phyloP scores from a whole-genome alignment of 1,140 invertebrate genomes.

The Anthonomus grandis region DNA sequence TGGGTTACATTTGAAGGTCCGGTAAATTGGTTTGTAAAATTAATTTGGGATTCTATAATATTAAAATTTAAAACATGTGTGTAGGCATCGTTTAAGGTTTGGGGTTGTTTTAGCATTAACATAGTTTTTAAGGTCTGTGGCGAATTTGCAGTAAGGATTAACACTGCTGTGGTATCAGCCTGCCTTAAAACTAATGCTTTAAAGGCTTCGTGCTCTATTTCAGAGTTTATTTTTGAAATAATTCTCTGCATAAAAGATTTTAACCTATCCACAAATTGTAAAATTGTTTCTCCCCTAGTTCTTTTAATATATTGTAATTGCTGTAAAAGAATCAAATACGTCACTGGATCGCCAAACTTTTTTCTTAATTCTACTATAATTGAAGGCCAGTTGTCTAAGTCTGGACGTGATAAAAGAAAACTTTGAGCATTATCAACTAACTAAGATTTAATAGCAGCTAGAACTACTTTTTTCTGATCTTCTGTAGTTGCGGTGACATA shows the following conservation, averaged over 20 bases:
- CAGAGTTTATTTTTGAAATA: not conserved
- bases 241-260: conserved; percentile 1
- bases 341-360: no score
- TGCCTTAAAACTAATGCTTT: not conserved
- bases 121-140: no score
- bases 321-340: no score
- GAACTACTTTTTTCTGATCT: no score
- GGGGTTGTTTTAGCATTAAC: no score
- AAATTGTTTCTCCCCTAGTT: not conserved
- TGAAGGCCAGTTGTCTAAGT: no score
- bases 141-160: conserved; percentile 2
- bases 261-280: conserved; percentile 1
- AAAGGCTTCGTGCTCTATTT: not conserved
- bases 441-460: conserved; percentile 37
- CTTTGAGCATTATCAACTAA: not conserved
- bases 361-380: no score
- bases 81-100: no score
- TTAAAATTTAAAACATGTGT: no score
- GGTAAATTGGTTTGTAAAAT: not conserved
- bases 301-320: no score
- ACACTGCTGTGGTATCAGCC: not conserved
- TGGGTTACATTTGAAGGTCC: not conserved
- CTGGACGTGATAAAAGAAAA: not conserved
- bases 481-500: no score
- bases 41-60: no score